Percentiles rank a stretch among this genome's conserved stretches.
These are phyloP conservation scores for Ptychobarbus kaznakovi DNA, from an alignment of 2,797 vertebrate genomes.

Conservation along the genomic window DNA sequence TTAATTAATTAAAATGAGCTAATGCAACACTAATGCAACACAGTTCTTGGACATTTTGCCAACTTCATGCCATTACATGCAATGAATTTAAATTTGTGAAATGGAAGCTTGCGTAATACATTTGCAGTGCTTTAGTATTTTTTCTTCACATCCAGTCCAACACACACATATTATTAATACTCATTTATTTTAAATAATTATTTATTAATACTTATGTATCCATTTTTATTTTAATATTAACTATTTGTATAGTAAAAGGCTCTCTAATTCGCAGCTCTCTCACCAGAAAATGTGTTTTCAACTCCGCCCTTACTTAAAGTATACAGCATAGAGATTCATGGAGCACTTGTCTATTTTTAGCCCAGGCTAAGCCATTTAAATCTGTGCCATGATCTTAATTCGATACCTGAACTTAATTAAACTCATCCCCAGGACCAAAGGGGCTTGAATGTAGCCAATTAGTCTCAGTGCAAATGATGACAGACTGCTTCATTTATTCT, in stretches of 20 bases:
- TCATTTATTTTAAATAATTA: not conserved
- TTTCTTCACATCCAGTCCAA: not conserved
- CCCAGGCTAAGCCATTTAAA: slow-evolving; percentile 71
- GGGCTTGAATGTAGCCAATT: slow-evolving; percentile 60
- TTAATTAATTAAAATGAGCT: slow-evolving; percentile 24
- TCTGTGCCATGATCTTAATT: slow-evolving; percentile 72
- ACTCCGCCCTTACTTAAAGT: slow-evolving; percentile 62
- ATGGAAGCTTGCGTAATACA: not conserved
- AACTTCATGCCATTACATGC: not conserved
- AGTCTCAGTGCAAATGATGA: slow-evolving; percentile 51
- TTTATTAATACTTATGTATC: too few relatives aligned
- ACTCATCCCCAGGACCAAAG: slow-evolving; percentile 65
- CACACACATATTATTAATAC: not conserved
- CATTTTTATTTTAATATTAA: not conserved
- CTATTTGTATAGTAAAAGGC: not conserved
- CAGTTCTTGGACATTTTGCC: slow-evolving; percentile 5
- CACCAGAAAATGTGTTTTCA: slow-evolving; percentile 37
- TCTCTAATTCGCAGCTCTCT: slow-evolving; percentile 27
- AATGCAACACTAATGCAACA: slow-evolving; percentile 26
- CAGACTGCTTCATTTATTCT: slow-evolving; percentile 54
- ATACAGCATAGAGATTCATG: slow-evolving; percentile 55
- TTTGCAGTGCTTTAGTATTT: not conserved
- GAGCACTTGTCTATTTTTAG: slow-evolving; percentile 67
- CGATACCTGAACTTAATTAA: slow-evolving; percentile 71
- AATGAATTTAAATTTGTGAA: not conserved